phyloP scores from a whole-genome alignment of 2,888 invertebrate species.

The Anticlea derivata region DNA sequence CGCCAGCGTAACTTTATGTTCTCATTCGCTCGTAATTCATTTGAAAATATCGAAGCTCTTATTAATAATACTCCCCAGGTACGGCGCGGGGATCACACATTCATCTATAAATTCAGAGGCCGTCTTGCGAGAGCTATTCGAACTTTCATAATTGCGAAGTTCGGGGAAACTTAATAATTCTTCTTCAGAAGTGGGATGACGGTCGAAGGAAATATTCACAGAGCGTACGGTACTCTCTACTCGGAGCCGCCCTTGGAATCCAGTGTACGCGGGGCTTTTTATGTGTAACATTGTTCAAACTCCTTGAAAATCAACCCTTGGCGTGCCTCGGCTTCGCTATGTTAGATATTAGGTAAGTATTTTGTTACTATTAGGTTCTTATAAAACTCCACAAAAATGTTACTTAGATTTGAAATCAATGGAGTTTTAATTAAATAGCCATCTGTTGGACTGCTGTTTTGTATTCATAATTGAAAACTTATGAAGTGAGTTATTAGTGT shows the following conservation, averaged over 20 bases:
- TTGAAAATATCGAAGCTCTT: slow-evolving; percentile 45
- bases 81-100: slow-evolving; percentile 64
- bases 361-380: slow-evolving; percentile 50
- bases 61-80: slow-evolving; percentile 52
- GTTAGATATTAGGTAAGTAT: slow-evolving; percentile 51
- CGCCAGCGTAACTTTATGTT: slow-evolving; percentile 20
- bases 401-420: slow-evolving; percentile 48
- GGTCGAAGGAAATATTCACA: slow-evolving; percentile 80
- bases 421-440: slow-evolving; percentile 17
- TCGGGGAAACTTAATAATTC: slow-evolving; percentile 83
- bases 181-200: slow-evolving; percentile 82
- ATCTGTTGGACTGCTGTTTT: neutral
- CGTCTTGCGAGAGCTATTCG: slow-evolving; percentile 82
- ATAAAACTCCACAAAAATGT: slow-evolving; percentile 47
- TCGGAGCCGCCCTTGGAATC: slow-evolving; percentile 65
- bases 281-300: slow-evolving; percentile 63
- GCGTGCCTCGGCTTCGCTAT: slow-evolving; percentile 45
- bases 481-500: too few species aligned
- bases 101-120: slow-evolving; percentile 82
- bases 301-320: slow-evolving; percentile 53
- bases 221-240: slow-evolving; percentile 62
- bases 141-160: slow-evolving; percentile 84
- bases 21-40: slow-evolving; percentile 43
- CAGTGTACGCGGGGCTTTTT: slow-evolving; percentile 68
- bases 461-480: too few species aligned